Evolutionary conservation across 1,140 invertebrate species (phyloP), one percentile per base, ranked within the genome.

Genomic region (Cyclargus thomasi): DNA sequence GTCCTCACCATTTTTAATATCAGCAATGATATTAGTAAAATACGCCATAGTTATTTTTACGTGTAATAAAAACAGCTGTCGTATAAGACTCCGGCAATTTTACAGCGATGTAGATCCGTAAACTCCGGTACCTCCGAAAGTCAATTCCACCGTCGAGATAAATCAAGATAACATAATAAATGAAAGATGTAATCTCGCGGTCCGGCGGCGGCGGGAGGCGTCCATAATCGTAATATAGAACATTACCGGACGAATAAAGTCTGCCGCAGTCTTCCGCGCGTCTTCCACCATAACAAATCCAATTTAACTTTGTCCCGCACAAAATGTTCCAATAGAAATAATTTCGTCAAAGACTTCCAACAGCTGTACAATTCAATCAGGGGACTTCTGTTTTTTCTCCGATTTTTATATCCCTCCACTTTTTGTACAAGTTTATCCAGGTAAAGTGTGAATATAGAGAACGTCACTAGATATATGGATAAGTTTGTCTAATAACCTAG

Each of bases 311-410:
- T 85, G 79, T 83, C 81, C 75, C 77, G 83, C 81, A 85, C 82
- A 86, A 83, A 86, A 86, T 88, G 84, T 78, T 86, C 78, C 83
- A 83, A 86, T 88, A 86, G 83, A 88, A 85, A 87, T 87, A 87
- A 87, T 87, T 85, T 85, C 76, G 85, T 85, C 82, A 85, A 87
- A 80, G 79, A 79, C 77, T 74, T 57, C 72, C 78, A 81, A 79
- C 80, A 83, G 78, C 73, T 85, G 81, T 87, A 83, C 82, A 78
- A 85, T 87, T 87, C 85, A 86, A 86, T 87, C 83, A 84, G 81
- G 80, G 35, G 71, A 69, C 72, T 73, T 70, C 65, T 74, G 71
- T 77, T 77, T 71, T 75, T 73, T 69, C 67, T 72, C 53, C 16
- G 10, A 20, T 59, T 59, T 59, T 59, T 59, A 59, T 59, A 59